These are phyloP conservation scores for Poliocrania exsul DNA, from an alignment of 2,797 vertebrate species.

Conservation along the genomic window DNA sequence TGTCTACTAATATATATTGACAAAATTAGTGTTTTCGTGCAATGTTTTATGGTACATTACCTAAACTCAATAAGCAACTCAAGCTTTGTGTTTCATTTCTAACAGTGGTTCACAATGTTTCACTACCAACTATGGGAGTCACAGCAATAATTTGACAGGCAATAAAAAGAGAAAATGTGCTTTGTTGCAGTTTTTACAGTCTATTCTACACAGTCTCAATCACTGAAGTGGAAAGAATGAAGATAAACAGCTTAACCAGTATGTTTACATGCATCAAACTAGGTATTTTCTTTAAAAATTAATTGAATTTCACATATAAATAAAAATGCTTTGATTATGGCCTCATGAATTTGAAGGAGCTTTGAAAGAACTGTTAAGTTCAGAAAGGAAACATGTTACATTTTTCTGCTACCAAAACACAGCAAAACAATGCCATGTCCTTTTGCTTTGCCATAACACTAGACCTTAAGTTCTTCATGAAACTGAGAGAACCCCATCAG, in stretches of 20 bases:
- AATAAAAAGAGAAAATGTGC: constrained; percentile 73
- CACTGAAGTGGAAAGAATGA: constrained; percentile 78
- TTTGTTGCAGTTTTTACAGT: constrained; percentile 68
- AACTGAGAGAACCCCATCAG: neutral
- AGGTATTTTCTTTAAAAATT: constrained; percentile 68
- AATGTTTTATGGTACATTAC: constrained; percentile 83
- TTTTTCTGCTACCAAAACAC: neutral
- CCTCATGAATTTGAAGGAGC: constrained; percentile 33
- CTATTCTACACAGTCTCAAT: constrained; percentile 54
- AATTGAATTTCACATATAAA: constrained; percentile 68
- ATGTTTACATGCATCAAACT: constrained; percentile 72
- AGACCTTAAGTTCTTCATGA: neutral
- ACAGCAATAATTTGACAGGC: constrained; percentile 78
- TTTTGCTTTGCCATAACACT: neutral
- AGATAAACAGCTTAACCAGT: constrained; percentile 75
- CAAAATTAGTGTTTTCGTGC: constrained; percentile 85
- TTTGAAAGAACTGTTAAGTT: constrained; percentile 15
- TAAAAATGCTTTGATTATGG: constrained; percentile 45
- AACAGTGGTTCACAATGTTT: constrained; percentile 72
- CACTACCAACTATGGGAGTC: constrained; percentile 69
- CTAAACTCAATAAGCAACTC: constrained; percentile 79
- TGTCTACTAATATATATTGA: constrained; percentile 78
- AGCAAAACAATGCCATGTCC: neutral
- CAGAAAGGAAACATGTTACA: neutral
- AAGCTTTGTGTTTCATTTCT: constrained; percentile 65